Percentiles rank a stretch among this genome's conserved stretches.
Conservation (phyloP, 2,888 invertebrate species). For the Danaus chrysippus region DNA sequence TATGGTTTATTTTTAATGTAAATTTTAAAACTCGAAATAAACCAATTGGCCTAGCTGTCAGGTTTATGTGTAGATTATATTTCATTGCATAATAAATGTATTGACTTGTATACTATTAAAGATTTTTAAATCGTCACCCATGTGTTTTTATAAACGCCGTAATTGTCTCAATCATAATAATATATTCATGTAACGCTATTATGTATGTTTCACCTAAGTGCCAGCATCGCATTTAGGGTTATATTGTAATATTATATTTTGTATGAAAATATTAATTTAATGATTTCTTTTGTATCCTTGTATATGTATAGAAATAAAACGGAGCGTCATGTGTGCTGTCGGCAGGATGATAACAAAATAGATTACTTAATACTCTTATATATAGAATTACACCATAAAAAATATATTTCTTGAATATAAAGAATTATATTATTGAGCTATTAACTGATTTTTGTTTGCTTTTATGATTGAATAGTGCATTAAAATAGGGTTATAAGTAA, state of each 20-base stretch:
- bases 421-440: constrained; percentile 3
- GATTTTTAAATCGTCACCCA: too few species aligned
- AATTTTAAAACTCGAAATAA: too few species aligned
- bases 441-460: constrained; percentile 12
- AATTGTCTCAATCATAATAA: background rate
- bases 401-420: too few species aligned
- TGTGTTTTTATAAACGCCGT: background rate
- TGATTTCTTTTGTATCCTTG: constrained; percentile 31
- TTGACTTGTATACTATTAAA: too few species aligned
- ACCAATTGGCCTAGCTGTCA: too few species aligned
- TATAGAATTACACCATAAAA: background rate
- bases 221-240: constrained; percentile 33
- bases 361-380: background rate
- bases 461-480: constrained; percentile 2
- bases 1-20: too few species aligned
- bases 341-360: constrained; percentile 9
- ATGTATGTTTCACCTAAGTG: constrained; percentile 21
- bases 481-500: too few species aligned
- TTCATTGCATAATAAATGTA: too few species aligned
- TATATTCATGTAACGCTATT: constrained; percentile 8
- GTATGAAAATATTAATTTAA: constrained; percentile 45
- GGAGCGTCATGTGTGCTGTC: constrained; percentile 11
- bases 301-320: background rate
- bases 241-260: constrained; percentile 56
- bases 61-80: too few species aligned